Evolutionary conservation across 2,113 vertebrate genomes (phyloP).

Genomic region (Serilophus lunatus): DNA sequence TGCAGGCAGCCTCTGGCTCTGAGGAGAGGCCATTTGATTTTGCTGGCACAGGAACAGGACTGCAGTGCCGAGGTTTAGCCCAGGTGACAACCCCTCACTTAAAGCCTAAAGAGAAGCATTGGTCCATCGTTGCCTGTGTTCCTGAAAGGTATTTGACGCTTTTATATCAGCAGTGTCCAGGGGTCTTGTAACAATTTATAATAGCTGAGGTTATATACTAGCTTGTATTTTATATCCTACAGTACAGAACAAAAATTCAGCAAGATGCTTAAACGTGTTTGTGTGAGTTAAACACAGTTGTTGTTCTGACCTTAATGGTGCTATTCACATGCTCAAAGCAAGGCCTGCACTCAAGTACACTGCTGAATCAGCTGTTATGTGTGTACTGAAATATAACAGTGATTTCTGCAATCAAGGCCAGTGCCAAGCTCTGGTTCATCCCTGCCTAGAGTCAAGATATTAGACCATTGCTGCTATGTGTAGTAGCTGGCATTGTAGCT

Average conservation of each 20-base stretch:
- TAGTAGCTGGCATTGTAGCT: conserved; percentile 52
- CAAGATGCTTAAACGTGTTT: neutral
- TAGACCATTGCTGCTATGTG: conserved; percentile 1
- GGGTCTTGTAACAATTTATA: neutral
- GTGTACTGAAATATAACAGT: conserved; percentile 8
- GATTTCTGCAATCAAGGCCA: conserved; percentile 56
- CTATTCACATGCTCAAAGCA: neutral
- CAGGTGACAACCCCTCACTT: accelerated
- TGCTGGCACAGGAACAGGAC: neutral
- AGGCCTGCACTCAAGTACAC: neutral
- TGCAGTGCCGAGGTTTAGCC: neutral
- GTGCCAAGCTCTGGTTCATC: conserved; percentile 37
- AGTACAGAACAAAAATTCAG: neutral
- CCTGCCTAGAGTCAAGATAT: conserved; percentile 31
- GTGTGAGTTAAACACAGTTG: neutral
- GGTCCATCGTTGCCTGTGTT: accelerated
- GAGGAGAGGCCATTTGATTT: neutral
- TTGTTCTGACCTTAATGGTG: neutral
- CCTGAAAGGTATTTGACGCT: neutral
- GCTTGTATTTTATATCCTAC: neutral
- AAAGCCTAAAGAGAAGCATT: neutral
- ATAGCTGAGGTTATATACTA: neutral
- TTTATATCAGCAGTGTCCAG: neutral
- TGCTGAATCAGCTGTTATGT: conserved; percentile 44
- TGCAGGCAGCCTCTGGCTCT: neutral